phyloP scores from a whole-genome alignment of 2,113 vertebrate genomes.

The Elgaria multicarinata region DNA sequence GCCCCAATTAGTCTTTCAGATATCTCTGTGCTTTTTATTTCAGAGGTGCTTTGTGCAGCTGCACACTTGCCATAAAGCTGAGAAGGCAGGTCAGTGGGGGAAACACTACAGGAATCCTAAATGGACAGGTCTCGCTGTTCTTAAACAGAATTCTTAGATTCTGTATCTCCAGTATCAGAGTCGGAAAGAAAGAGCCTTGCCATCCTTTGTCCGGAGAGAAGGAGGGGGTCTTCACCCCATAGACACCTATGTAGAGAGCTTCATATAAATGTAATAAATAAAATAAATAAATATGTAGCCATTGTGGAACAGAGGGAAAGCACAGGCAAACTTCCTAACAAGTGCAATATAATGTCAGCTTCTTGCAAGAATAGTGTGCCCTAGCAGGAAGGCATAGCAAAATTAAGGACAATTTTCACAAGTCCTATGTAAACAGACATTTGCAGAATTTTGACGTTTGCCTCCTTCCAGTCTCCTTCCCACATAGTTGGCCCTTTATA shows the following conservation, averaged over 20 bases:
- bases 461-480: too few relatives aligned
- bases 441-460: neutral
- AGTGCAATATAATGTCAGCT: neutral
- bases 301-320: neutral
- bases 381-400: neutral
- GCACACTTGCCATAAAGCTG: fast-evolving
- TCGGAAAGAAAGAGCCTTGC: neutral
- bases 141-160: neutral
- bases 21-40: neutral
- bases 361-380: neutral
- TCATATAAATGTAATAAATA: too few relatives aligned
- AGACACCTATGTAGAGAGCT: neutral
- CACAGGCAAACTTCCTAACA: neutral
- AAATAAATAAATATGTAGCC: too few relatives aligned
- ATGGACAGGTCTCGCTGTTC: too few relatives aligned
- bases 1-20: neutral
- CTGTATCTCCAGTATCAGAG: neutral
- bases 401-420: neutral
- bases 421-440: neutral
- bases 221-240: too few relatives aligned
- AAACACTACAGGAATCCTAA: fast-evolving
- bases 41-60: neutral
- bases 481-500: too few relatives aligned
- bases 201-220: neutral
- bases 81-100: fast-evolving